Conservation (phyloP, 1,140 invertebrate genomes). For the Melipona quadrifasciata region DNA sequence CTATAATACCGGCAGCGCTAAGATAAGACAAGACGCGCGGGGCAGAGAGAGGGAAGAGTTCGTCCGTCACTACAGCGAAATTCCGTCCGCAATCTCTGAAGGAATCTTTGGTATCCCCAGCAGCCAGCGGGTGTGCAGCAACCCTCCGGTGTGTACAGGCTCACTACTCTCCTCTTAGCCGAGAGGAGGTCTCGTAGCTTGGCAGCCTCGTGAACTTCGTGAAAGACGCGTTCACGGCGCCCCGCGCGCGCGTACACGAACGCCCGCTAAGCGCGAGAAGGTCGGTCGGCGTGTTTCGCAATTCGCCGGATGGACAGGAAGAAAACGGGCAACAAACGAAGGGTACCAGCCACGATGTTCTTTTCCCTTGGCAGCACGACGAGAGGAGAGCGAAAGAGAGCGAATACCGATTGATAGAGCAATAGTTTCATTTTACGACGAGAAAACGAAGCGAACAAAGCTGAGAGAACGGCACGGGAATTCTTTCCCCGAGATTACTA, state of each 20-base stretch:
- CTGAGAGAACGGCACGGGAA: conserved; percentile 9
- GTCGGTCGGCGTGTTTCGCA: conserved; percentile 1
- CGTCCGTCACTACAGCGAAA: conserved; percentile 77
- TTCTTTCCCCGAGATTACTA: conserved; percentile 9
- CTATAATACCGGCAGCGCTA: conserved; percentile 61
- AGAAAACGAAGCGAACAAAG: conserved; percentile 51
- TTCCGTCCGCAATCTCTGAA: conserved; percentile 78
- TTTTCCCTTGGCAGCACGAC: not conserved
- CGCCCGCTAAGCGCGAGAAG: conserved; percentile 14
- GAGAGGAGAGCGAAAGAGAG: not conserved
- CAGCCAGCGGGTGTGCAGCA: conserved; percentile 61
- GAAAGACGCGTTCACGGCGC: conserved; percentile 47
- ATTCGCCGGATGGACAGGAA: conserved; percentile 27
- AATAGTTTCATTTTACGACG: conserved; percentile 67
- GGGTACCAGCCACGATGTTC: not conserved
- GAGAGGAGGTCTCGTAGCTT: conserved; percentile 15
- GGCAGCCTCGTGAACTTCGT: conserved; percentile 54
- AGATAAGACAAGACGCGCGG: conserved; percentile 70
- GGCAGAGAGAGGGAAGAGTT: conserved; percentile 64
- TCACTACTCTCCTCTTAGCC: conserved; percentile 49
- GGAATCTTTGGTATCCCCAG: conserved; percentile 78
- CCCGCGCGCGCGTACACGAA: not conserved
- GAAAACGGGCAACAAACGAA: conserved; percentile 39
- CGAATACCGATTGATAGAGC: conserved; percentile 61
- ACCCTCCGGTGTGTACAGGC: conserved; percentile 39